A percentile compares a stretch with the other conserved stretches of the same genome.
Evolutionary conservation across 1,140 invertebrate species (phyloP).

Genomic region (Drosophila pseudoobscura): DNA sequence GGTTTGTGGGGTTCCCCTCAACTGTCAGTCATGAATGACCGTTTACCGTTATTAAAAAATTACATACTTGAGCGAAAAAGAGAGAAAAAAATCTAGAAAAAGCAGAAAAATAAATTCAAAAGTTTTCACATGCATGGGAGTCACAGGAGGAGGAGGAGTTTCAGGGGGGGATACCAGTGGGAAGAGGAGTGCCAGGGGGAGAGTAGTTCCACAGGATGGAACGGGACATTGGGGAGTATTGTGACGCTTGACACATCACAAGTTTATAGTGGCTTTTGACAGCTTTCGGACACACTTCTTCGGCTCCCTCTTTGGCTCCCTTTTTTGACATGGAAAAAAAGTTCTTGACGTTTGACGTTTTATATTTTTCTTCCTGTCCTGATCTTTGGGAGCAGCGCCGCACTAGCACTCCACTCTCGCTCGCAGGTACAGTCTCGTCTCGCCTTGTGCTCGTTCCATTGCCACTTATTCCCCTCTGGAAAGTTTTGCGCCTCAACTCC

Average conservation of each 20-base stretch:
- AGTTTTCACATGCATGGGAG: conserved; percentile 60
- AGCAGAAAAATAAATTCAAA: conserved; percentile 65
- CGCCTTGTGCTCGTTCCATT: background rate
- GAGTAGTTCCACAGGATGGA: too few species aligned
- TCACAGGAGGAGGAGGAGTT: background rate
- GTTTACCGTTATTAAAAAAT: conserved; percentile 80
- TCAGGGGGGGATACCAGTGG: conserved; percentile 1
- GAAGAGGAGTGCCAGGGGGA: too few species aligned
- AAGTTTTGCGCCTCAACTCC: conserved; percentile 52
- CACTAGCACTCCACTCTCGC: too few species aligned
- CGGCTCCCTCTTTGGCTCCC: background rate
- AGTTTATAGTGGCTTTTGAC: conserved; percentile 83
- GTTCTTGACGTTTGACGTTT: conserved; percentile 49
- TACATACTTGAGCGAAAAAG: conserved; percentile 50
- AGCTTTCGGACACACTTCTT: conserved; percentile 76
- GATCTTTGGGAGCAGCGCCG: too few species aligned
- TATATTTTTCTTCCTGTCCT: conserved; percentile 10
- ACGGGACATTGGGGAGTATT: conserved; percentile 52
- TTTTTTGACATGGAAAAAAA: conserved; percentile 32
- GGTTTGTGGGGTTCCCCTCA: conserved; percentile 35
- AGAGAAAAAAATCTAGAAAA: conserved; percentile 31
- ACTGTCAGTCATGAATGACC: conserved; percentile 70
- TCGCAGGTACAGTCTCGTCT: background rate
- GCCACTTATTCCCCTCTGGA: background rate
- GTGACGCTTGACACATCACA: conserved; percentile 80